phyloP scores from a whole-genome alignment of 2,113 vertebrate genomes.

The Puffinus mauretanicus region DNA sequence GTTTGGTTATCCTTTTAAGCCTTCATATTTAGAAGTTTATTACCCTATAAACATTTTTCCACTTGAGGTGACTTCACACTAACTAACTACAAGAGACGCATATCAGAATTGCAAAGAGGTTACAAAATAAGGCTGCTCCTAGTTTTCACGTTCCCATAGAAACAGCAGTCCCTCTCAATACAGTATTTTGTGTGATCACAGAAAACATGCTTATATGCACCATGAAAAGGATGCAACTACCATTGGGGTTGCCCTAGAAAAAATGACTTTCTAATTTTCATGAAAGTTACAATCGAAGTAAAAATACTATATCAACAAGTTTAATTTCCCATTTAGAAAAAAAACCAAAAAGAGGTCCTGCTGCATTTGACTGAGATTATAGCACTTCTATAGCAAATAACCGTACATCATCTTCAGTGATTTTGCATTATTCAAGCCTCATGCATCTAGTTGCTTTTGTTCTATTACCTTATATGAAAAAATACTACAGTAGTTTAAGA shows the following conservation, averaged over 20 bases:
- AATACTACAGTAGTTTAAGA: neutral
- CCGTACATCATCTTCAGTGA: neutral
- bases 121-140: neutral
- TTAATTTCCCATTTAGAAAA: neutral
- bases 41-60: neutral
- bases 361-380: neutral
- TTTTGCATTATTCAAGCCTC: neutral
- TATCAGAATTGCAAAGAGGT: neutral
- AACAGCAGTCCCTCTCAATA: neutral
- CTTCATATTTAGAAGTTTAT: neutral
- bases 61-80: neutral
- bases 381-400: neutral
- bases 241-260: neutral
- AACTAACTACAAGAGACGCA: neutral
- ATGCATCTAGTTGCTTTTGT: neutral
- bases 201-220: neutral
- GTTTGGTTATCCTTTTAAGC: neutral
- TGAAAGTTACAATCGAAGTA: neutral
- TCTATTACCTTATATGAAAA: neutral
- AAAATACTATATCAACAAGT: neutral
- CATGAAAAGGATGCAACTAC: neutral
- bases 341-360: neutral
- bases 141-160: neutral
- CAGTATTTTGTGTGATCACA: neutral
- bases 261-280: neutral